Evolutionary conservation across 2,113 vertebrate species (phyloP), one percentile per base, ranked within the genome.

Genomic region (Pyrgilauda ruficollis): DNA sequence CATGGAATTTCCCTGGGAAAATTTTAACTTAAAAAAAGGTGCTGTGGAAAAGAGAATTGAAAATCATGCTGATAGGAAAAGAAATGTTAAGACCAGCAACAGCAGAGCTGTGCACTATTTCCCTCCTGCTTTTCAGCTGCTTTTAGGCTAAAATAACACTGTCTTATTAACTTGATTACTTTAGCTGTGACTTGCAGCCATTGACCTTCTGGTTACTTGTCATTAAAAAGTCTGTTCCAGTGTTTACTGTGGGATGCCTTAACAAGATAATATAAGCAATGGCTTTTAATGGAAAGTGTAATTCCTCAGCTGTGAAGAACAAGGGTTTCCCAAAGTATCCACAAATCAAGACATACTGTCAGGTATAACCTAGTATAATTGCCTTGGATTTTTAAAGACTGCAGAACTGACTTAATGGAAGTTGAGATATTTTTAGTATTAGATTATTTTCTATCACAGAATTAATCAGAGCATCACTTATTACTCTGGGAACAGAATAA

Each of bases 381-480:
- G 82, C 85, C 68, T 90, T 61, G 75, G 92, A 93, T 95, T 95
- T 95, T 86, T 92, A 87, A 95, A 89, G 92, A 50, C 76, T 81
- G 69, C 37, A 93, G 76, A 90, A 94, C 23, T 78, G 68, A 27
- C 49, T 95, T 95, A 93, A 89, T 93, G 69, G 80, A 95, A 79
- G 55, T 75, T 81, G 93, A 93, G 94, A 58, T 97, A 94, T 97
- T 96, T 93, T 96, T 96, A 96, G 95, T 91, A 91, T 94, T 95
- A 83, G 72, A 80, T 96, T 95, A 95, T 96, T 96, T 96, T 94
- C 94, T 89, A 35, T 81, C 6, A 0, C 56, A 69, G 83, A 95
- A 96, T 93, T 96, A 93, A 95, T 95, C 93, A 92, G 88, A 94
- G 76, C 86, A 63, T 84, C 94, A 90, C 83, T 93, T 94, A 93